These are phyloP conservation scores for Folsomia candida DNA, from an alignment of 2,888 invertebrate genomes.

Conservation along the genomic window DNA sequence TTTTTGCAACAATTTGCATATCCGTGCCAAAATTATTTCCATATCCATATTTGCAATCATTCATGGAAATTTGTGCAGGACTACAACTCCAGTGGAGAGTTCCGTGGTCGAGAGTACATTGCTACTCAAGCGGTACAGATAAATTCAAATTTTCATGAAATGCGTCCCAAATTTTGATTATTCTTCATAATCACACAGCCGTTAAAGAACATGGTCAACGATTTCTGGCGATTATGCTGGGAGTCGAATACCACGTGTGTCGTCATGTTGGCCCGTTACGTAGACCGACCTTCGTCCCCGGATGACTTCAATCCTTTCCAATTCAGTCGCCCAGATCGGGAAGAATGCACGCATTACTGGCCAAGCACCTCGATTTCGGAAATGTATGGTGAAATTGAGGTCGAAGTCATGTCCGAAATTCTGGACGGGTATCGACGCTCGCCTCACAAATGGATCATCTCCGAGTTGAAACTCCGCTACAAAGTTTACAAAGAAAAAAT, in stretches of 20 bases:
- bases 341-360: slow-evolving; percentile 96
- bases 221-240: slow-evolving; percentile 99
- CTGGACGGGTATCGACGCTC: not conserved
- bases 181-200: too few species aligned
- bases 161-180: too few species aligned
- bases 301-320: slow-evolving; percentile 22
- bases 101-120: too few species aligned
- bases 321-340: slow-evolving; percentile 55
- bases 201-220: slow-evolving; percentile 91
- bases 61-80: too few species aligned
- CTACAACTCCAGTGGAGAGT: too few species aligned
- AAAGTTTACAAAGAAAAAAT: not conserved
- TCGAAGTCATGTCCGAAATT: slow-evolving; percentile 53
- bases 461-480: too few species aligned
- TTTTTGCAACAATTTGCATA: too few species aligned
- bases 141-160: too few species aligned
- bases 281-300: slow-evolving; percentile 72
- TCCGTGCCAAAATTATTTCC: too few species aligned
- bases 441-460: too few species aligned
- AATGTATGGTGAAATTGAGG: slow-evolving; percentile 94
- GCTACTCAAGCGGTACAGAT: slow-evolving; percentile 98
- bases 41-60: too few species aligned
- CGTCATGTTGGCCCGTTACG: slow-evolving; percentile 94
- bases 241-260: slow-evolving; percentile 94
- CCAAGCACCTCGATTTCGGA: slow-evolving; percentile 89